These are phyloP conservation scores for Eubucco bourcierii DNA, from an alignment of 2,113 vertebrate genomes.

Conservation along the genomic window DNA sequence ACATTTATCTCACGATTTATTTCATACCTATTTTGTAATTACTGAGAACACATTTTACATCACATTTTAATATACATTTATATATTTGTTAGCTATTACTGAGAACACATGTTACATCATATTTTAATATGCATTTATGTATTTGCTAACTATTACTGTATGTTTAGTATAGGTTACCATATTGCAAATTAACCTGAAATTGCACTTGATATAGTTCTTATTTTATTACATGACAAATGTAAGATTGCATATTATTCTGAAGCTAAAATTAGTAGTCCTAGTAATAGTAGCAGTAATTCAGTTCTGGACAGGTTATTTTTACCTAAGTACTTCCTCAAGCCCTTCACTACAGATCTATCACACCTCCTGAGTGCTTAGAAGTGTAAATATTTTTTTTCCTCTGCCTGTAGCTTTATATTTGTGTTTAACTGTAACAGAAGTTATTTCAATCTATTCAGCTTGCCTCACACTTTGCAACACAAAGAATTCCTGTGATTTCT, in stretches of 20 bases:
- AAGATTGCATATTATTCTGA: not conserved
- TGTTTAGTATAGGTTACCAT: not conserved
- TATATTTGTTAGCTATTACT: not conserved
- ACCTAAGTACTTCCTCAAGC: conserved; percentile 10
- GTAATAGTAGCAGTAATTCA: conserved; percentile 34
- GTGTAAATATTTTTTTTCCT: conserved; percentile 40
- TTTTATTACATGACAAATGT: not conserved
- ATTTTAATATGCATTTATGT: not conserved
- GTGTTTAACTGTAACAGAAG: conserved; percentile 48
- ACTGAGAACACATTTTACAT: not conserved
- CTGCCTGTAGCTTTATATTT: conserved; percentile 37
- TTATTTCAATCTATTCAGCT: conserved; percentile 34
- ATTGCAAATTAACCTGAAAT: conserved; percentile 13
- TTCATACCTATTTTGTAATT: conserved; percentile 24
- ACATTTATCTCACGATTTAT: conserved; percentile 15
- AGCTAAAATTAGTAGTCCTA: conserved; percentile 28
- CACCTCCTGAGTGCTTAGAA: conserved; percentile 12
- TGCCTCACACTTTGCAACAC: conserved; percentile 52
- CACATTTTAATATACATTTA: not conserved
- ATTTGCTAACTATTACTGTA: not conserved
- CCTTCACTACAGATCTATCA: conserved; percentile 45
- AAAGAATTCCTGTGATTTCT: conserved; percentile 36
- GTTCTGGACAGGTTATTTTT: conserved; percentile 52
- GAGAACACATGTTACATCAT: not conserved
- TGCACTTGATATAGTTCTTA: not conserved